These are phyloP conservation scores for Tetramorium alpestre DNA, from an alignment of 1,140 invertebrate species.

Conservation along the genomic window DNA sequence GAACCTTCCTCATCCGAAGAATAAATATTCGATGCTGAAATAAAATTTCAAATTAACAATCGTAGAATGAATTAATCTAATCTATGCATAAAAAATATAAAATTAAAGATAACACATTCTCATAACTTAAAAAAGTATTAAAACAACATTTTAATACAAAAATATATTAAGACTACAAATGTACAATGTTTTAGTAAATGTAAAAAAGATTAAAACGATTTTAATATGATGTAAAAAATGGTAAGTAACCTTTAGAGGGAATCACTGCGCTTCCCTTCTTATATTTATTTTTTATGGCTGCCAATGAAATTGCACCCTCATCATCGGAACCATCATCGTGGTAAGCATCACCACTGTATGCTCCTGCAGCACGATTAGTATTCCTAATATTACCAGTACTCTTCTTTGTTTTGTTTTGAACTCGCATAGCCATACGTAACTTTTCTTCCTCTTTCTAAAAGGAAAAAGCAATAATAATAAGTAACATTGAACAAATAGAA, in stretches of 20 bases:
- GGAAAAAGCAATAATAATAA: background rate
- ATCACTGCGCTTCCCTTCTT: slow-evolving; percentile 88
- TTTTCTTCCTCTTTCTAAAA: slow-evolving; percentile 97
- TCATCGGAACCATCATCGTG: slow-evolving; percentile 95
- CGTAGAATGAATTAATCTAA: background rate
- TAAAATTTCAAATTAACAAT: slow-evolving; percentile 60
- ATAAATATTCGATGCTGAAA: slow-evolving; percentile 91
- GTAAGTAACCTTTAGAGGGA: slow-evolving; percentile 84
- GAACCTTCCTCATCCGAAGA: slow-evolving; percentile 96
- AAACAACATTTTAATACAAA: background rate
- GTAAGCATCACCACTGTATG: slow-evolving; percentile 83
- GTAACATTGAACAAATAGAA: background rate
- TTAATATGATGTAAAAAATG: background rate
- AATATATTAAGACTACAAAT: background rate
- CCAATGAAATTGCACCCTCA: slow-evolving; percentile 95
- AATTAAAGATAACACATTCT: background rate
- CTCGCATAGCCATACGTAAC: slow-evolving; percentile 93
- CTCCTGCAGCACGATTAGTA: slow-evolving; percentile 87
- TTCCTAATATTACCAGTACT: slow-evolving; percentile 87
- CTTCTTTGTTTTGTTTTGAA: slow-evolving; percentile 89
- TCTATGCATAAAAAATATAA: background rate
- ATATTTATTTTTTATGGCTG: slow-evolving; percentile 98
- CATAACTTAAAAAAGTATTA: background rate
- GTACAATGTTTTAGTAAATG: background rate
- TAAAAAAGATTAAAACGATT: background rate